Percentiles rank a stretch among this genome's conserved stretches.
Evolutionary conservation across 2,113 vertebrate genomes (phyloP).

Genomic region (Nipponia nippon): DNA sequence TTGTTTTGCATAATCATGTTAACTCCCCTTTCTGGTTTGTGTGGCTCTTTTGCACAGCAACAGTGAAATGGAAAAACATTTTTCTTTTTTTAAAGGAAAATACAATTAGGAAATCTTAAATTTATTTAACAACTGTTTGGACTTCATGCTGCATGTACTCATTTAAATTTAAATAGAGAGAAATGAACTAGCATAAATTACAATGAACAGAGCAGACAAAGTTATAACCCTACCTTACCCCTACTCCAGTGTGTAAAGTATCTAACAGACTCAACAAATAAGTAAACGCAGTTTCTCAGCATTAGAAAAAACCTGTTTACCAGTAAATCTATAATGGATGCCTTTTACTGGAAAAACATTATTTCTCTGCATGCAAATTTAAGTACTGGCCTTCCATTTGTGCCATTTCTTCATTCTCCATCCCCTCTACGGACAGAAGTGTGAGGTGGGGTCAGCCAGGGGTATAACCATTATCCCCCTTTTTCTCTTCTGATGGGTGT

Average conservation of each 20-base stretch:
- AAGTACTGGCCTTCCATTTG: neutral
- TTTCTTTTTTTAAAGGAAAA: neutral
- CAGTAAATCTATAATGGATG: neutral
- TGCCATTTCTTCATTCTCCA: neutral
- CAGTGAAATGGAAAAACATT: neutral
- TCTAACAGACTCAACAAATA: neutral
- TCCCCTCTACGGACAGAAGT: neutral
- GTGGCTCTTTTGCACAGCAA: neutral
- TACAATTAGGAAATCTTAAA: neutral
- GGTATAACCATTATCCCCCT: neutral
- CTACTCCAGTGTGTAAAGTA: neutral
- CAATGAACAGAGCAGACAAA: neutral
- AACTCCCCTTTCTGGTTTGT: neutral
- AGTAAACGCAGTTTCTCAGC: neutral
- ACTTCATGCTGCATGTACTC: neutral
- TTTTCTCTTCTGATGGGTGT: neutral
- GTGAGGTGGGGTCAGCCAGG: no score
- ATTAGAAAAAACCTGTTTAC: neutral
- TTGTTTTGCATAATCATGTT: neutral
- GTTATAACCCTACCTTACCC: neutral
- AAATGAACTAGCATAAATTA: neutral
- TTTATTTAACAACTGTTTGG: neutral
- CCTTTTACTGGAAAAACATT: neutral
- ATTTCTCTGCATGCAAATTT: neutral
- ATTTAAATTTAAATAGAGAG: neutral